These are phyloP conservation scores for Spilosoma lubricipeda DNA, from an alignment of 2,888 invertebrate genomes.

Conservation along the genomic window DNA sequence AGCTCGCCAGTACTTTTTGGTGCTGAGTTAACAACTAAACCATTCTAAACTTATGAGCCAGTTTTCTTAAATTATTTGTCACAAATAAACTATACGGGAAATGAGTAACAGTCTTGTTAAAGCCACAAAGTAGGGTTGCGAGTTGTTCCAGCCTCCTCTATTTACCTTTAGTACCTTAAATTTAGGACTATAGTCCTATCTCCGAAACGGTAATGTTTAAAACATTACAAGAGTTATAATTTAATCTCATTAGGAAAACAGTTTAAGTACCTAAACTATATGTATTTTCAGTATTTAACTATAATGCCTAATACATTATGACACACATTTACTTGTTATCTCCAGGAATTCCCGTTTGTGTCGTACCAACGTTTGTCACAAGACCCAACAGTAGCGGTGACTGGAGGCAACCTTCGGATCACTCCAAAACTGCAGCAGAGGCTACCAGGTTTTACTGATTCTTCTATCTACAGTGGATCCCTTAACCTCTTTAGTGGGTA, in stretches of 20 bases:
- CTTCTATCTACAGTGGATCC: constrained; percentile 61
- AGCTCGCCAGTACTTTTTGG: neutral
- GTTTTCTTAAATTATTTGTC: neutral
- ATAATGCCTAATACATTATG: no score
- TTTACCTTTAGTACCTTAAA: no score
- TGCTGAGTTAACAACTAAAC: neutral
- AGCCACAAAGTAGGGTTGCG: no score
- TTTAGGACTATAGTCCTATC: no score
- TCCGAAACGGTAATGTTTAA: no score
- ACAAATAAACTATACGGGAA: no score
- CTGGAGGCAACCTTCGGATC: constrained; percentile 63
- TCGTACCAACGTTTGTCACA: constrained; percentile 67
- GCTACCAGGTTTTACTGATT: constrained; percentile 59
- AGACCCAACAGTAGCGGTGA: constrained; percentile 57
- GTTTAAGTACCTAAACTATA: no score
- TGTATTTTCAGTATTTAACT: no score
- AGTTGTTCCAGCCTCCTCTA: no score
- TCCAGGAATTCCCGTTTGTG: constrained; percentile 73
- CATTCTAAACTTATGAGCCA: neutral
- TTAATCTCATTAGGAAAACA: no score
- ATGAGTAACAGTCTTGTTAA: no score
- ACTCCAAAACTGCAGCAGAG: constrained; percentile 65
- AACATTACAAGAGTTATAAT: no score
- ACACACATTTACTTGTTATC: neutral
- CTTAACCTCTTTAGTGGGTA: constrained; percentile 70